Evolutionary conservation across 92 coral and sea anemone genomes (phyloP), one percentile per base, ranked within the genome.

Genomic region (Anthopleura xanthogrammica): DNA sequence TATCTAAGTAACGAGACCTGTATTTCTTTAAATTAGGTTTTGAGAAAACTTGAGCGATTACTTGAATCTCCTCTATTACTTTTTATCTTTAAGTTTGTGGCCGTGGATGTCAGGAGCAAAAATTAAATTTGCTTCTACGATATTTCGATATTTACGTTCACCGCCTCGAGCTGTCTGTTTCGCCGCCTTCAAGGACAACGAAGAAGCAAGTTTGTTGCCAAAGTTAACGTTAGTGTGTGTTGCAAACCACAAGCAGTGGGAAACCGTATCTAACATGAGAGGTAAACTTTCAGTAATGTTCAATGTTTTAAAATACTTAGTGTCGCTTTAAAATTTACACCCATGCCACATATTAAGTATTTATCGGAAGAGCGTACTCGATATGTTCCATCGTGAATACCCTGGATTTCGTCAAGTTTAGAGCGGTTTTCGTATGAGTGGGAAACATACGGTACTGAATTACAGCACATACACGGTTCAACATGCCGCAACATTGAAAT

Each of bases 181-280:
- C 24, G 68, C 68, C 24, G 68, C 68, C 23, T 60, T 60, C 68
- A 60, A 60, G 68, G 68, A 60, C 68, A n/a, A 60, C 24, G 24
- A 60, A 17, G 68, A 60, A 1, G 3, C 68, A 60, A 17, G 68
- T n/a, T 23, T 0, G 24, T 60, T 9, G 10, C 68, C 22, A 60
- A 60, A 60, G 24, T 60, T 60, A 60, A 60, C 68, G 68, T n/a
- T 60, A 2, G 68, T 60, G 68, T 60, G 68, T 60, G 68, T 60
- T 17, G 68, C 68, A 60, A 60, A 60, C 12, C 68, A 60, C 24
- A 19, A 17, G 24, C 68, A 60, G 68, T 17, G 17, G 3, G 68
- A 60, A 60, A 60, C 68, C 7, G 22, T 17, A 12, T 17, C 22
- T 17, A 60, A 60, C 24, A 60, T 60, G 68, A 60, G 17, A 60